Base-by-base conservation (phyloP, 2,113 vertebrate genomes). In the Hiodon tergisus region DNA sequence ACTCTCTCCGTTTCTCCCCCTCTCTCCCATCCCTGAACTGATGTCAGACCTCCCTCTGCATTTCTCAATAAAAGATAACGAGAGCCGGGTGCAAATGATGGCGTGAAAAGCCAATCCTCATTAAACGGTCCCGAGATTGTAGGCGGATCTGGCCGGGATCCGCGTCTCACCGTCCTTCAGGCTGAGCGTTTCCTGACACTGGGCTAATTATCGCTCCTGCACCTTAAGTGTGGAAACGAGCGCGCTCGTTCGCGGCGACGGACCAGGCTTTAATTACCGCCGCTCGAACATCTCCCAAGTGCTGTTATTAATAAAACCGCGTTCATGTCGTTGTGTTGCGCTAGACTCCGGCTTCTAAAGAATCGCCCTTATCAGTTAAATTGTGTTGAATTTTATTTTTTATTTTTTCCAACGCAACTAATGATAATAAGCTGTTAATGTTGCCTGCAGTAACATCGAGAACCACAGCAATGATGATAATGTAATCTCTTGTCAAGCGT, bases 181-280 rank as follows among this genome's bases (percentile, higher is more conserved):
- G 48, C 4, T 2, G 52, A 13, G 57, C 48, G 7, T 11, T 71
- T 65, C 69, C 48, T 31, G 48, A 75, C 73, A 55, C n/a, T 48
- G 59, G 68, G 67, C 76, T 67, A 72, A 77, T 77, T 77, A 77
- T 52, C 8, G 46, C 46, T 58, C 75, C 50, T 59, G 48, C 74
- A 69, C 46, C 60, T 59, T 75, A 55, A 68, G 3, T 17, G 73
- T 16, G 63, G 66, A 61, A 50, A 57, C 31, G 5, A n/a, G 63
- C 62, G 58, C 51, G 10, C 68, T 52, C 13, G 8, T 48, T 59
- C 31, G 54, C 46, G 47, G 52, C 46, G 6, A n/a, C 47, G 62
- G 47, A 77, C 13, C 54, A 13, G 17, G 53, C 52, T 54, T 57
- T 72, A 55, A 77, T 77, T 58, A 72, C 7, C 51, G 66, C 61